Percentiles rank a stretch among this genome's conserved stretches.
Evolutionary conservation across 2,113 vertebrate species (phyloP).

Genomic region (Grammomys dolichurus): DNA sequence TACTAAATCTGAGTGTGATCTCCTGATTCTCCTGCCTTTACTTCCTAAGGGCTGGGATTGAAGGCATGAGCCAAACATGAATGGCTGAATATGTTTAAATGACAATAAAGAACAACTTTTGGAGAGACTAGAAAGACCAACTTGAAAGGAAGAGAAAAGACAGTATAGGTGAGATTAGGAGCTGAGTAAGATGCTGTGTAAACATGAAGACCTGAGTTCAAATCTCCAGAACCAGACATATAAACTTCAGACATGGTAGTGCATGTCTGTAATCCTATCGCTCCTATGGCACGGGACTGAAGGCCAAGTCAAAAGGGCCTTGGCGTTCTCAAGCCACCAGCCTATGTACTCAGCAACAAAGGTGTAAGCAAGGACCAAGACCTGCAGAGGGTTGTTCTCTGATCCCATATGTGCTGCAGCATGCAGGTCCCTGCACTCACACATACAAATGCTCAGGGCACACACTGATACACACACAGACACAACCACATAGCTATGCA

Average conservation of each 20-base stretch:
- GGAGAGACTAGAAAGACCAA: constrained; percentile 1
- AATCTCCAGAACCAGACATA: neutral
- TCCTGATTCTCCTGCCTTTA: neutral
- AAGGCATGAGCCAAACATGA: neutral
- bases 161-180: neutral
- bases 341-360: neutral
- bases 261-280: neutral
- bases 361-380: neutral
- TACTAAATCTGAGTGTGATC: neutral
- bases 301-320: neutral
- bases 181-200: neutral
- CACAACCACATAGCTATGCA: neutral
- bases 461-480: neutral
- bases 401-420: neutral
- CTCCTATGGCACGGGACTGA: neutral
- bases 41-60: neutral
- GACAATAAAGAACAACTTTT: constrained; percentile 31
- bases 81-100: constrained; percentile 30
- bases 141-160: constrained; percentile 50
- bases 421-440: neutral
- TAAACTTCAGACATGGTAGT: neutral
- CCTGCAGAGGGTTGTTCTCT: neutral
- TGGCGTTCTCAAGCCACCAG: too few relatives aligned
- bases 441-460: neutral
- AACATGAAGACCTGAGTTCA: neutral